Conservation (phyloP, 2,113 vertebrate species). For the Actinemys pallida region DNA sequence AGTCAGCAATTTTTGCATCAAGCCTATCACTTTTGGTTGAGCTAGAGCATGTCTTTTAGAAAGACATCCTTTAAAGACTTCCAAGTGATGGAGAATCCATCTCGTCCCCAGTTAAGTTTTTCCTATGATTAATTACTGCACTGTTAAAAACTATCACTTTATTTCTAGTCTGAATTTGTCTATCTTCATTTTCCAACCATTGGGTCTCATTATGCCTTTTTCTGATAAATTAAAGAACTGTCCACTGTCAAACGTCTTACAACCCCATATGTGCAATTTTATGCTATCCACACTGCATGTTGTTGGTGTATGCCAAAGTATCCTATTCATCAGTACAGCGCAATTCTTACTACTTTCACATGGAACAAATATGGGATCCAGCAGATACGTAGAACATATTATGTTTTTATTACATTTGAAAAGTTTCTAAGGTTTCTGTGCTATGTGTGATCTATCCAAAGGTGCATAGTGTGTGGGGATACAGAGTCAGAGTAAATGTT, state of each 20-base stretch:
- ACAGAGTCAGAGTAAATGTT: not conserved
- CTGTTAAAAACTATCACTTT: not conserved
- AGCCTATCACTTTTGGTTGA: not conserved
- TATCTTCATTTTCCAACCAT: not conserved
- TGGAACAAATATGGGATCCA: not conserved
- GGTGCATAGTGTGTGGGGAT: not conserved
- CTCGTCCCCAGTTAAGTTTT: not conserved
- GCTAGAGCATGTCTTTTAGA: not conserved
- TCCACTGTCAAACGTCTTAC: not conserved
- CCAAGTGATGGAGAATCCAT: not conserved
- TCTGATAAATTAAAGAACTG: not conserved
- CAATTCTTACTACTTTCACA: not conserved
- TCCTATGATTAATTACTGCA: not conserved
- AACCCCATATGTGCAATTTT: fast-evolving
- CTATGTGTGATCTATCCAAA: not conserved
- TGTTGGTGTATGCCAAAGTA: not conserved
- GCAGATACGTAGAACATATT: fast-evolving
- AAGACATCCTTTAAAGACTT: not conserved
- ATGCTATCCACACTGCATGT: not conserved
- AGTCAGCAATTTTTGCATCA: not conserved
- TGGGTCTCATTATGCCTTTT: not conserved
- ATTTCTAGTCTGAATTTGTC: not conserved
- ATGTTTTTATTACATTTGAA: not conserved
- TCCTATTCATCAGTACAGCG: not conserved
- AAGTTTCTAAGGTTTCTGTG: not conserved